Percentiles rank a stretch among this genome's conserved stretches.
phyloP scores from a whole-genome alignment of 2,888 invertebrate genomes.

The Polyploca ridens region DNA sequence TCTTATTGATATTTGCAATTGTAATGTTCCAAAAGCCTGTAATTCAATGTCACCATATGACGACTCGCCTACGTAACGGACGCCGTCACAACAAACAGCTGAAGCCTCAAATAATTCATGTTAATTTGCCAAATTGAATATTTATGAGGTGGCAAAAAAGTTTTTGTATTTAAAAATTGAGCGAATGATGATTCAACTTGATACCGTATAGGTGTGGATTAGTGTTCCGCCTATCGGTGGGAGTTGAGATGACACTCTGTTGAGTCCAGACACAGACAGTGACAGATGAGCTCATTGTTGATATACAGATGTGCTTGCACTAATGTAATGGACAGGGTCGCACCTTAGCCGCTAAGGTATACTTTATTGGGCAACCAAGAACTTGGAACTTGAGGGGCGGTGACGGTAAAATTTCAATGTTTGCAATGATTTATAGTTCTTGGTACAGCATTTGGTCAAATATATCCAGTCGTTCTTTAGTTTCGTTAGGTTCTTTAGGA shows the following conservation, averaged over 20 bases:
- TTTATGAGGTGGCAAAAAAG: slow-evolving; percentile 31
- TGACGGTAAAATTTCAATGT: no score
- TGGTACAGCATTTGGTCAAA: no score
- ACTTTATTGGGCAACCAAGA: not conserved
- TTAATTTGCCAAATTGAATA: slow-evolving; percentile 27
- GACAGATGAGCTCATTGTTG: slow-evolving; percentile 56
- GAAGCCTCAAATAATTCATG: slow-evolving; percentile 1
- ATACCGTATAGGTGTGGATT: slow-evolving; percentile 1
- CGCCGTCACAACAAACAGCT: slow-evolving; percentile 5
- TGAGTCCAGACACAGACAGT: slow-evolving; percentile 32
- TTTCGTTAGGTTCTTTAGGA: no score
- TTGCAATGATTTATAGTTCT: no score
- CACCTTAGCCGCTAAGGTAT: not conserved
- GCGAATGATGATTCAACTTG: slow-evolving; percentile 10
- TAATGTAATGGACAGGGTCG: not conserved
- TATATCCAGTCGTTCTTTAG: no score
- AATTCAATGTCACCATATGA: not conserved
- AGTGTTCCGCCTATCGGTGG: slow-evolving; percentile 7
- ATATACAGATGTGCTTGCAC: slow-evolving; percentile 30
- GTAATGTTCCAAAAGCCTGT: slow-evolving; percentile 1
- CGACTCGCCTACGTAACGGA: slow-evolving; percentile 3
- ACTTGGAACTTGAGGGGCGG: no score
- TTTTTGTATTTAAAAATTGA: slow-evolving; percentile 29
- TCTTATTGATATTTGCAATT: not conserved
- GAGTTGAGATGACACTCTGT: slow-evolving; percentile 19